Evolutionary conservation across 2,797 vertebrate species (phyloP).

Genomic region (Rallus crepitans): DNA sequence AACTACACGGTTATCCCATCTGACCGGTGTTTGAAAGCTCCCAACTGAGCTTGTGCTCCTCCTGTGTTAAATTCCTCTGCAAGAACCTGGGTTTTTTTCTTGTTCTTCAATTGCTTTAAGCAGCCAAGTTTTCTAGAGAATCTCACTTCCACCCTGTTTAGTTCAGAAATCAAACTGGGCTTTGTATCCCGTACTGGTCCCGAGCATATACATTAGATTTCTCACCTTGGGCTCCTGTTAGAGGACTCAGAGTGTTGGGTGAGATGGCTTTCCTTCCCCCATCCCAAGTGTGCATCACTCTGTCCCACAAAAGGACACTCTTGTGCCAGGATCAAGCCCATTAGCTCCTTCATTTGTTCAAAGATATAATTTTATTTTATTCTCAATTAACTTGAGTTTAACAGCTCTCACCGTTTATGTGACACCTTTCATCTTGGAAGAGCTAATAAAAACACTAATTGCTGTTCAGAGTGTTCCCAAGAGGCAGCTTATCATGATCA

Average conservation of each 20-base stretch:
- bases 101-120: background rate
- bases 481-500: background rate
- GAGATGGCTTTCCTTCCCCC: background rate
- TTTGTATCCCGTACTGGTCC: background rate
- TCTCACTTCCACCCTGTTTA: background rate
- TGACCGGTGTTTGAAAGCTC: background rate
- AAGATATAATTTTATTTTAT: background rate
- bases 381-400: conserved; percentile 24
- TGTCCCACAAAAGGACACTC: background rate
- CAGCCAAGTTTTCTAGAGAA: background rate
- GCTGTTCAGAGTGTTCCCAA: conserved; percentile 21
- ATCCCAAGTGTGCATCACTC: background rate
- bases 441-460: conserved; percentile 34
- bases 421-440: conserved; percentile 9
- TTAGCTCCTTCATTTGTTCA: background rate
- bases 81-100: background rate
- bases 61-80: background rate
- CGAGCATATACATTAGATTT: background rate
- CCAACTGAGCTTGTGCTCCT: background rate
- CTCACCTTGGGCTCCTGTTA: background rate
- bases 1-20: background rate
- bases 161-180: background rate
- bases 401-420: conserved; percentile 21
- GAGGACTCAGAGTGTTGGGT: background rate
- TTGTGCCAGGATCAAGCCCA: background rate